A percentile compares a stretch with the other conserved stretches of the same genome.
These are phyloP conservation scores for Kobus ellipsiprymnus DNA, from an alignment of 2,113 vertebrate genomes.

Conservation along the genomic window DNA sequence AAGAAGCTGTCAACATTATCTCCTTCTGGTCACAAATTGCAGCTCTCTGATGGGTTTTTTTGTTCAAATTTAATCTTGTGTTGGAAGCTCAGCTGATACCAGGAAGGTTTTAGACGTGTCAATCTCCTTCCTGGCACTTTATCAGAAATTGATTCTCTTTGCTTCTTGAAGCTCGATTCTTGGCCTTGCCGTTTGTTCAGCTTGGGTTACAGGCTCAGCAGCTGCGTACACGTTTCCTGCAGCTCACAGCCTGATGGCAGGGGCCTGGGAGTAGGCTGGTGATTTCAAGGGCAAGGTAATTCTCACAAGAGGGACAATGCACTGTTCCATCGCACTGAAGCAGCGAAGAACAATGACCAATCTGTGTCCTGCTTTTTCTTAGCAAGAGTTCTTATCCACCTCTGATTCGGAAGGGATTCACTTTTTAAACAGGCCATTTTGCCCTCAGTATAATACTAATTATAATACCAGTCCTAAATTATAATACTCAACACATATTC, in stretches of 20 bases:
- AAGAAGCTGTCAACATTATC: constrained; percentile 34
- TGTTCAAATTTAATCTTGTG: constrained; percentile 61
- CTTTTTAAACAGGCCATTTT: neutral
- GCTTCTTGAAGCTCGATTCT: neutral
- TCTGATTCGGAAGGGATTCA: neutral
- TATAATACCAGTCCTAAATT: neutral
- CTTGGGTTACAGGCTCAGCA: neutral
- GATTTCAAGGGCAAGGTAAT: neutral
- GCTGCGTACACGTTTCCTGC: neutral
- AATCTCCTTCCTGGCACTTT: constrained; percentile 50
- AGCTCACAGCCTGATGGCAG: neutral
- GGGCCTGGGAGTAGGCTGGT: neutral
- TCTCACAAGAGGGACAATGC: neutral
- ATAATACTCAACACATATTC: neutral
- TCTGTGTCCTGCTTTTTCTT: neutral
- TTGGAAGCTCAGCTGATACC: constrained; percentile 51
- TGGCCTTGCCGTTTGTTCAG: neutral
- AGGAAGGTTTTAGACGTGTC: constrained; percentile 48
- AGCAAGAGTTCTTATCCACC: neutral
- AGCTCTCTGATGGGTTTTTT: constrained; percentile 54
- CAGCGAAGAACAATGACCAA: neutral
- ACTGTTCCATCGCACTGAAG: neutral
- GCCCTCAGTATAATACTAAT: neutral
- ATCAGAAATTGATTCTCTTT: constrained; percentile 62
- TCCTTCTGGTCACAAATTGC: constrained; percentile 47